Conservation (phyloP, 2,113 vertebrate genomes). For the Actenoides hombroni region DNA sequence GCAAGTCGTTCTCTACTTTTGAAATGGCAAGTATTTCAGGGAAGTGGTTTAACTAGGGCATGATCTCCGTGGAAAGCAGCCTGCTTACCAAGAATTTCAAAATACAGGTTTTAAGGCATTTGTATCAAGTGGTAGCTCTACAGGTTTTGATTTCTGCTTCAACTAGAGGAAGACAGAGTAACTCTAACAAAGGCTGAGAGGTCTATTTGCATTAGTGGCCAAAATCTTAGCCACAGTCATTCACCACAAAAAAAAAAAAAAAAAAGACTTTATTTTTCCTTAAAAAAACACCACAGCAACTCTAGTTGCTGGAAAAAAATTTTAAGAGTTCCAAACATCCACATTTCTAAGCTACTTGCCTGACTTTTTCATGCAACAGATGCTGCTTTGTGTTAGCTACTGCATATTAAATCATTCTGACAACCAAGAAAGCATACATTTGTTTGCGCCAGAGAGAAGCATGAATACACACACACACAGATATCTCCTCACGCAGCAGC, state of each 20-base stretch:
- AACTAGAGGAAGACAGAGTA: background rate
- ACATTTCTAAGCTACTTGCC: constrained; percentile 25
- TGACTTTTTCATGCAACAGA: constrained; percentile 60
- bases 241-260: background rate
- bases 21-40: background rate
- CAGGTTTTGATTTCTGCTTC: background rate
- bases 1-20: background rate
- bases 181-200: constrained; percentile 24
- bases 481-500: constrained; percentile 44
- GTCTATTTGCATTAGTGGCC: background rate
- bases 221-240: background rate
- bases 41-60: background rate
- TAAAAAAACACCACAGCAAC: background rate
- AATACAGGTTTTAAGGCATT: background rate
- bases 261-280: background rate
- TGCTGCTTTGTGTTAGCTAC: constrained; percentile 68
- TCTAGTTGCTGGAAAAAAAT: background rate
- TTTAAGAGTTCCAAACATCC: background rate
- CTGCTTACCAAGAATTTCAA: background rate
- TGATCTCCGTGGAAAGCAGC: background rate
- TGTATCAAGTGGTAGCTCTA: background rate
- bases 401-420: constrained; percentile 70
- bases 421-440: constrained; percentile 69
- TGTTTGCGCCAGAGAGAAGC: constrained; percentile 23
- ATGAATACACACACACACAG: constrained; percentile 56